Percentiles rank a stretch among this genome's conserved stretches.
These are phyloP conservation scores for Schizopygopsis pylzovi DNA, from an alignment of 2,797 vertebrate genomes.

Conservation along the genomic window DNA sequence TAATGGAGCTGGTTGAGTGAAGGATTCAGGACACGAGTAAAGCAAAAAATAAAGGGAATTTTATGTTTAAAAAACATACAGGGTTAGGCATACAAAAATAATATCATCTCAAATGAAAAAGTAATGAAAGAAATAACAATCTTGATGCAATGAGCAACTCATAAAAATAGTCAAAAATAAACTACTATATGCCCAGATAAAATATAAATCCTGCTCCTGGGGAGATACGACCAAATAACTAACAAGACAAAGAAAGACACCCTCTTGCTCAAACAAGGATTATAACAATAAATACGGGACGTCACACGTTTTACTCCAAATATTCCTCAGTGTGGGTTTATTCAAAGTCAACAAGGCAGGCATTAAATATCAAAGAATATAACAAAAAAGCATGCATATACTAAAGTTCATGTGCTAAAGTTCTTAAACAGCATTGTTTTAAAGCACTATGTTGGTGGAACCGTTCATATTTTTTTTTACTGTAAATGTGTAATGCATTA, in stretches of 20 bases:
- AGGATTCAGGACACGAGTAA: background rate
- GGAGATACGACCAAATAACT: background rate
- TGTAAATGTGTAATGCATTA: background rate
- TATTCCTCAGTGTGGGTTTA: background rate
- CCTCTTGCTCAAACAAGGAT: background rate
- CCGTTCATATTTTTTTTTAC: background rate
- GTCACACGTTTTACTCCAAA: background rate
- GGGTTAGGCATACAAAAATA: background rate
- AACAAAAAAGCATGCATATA: background rate
- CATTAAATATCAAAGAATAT: background rate
- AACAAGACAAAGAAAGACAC: background rate
- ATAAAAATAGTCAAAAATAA: background rate
- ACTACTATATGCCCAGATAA: background rate
- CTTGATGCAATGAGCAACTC: background rate
- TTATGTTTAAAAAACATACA: background rate
- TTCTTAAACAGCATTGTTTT: background rate
- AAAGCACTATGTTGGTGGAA: background rate
- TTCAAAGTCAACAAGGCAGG: background rate
- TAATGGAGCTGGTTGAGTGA: background rate
- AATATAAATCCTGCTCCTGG: conserved; percentile 1
- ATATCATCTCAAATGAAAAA: background rate
- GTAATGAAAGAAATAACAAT: background rate
- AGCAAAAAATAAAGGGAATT: background rate
- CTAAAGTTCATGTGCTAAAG: background rate
- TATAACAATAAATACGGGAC: background rate